Percentiles rank a stretch among this genome's conserved stretches.
Evolutionary conservation across 1,140 invertebrate genomes (phyloP).

Genomic region (Hyles vespertilio): DNA sequence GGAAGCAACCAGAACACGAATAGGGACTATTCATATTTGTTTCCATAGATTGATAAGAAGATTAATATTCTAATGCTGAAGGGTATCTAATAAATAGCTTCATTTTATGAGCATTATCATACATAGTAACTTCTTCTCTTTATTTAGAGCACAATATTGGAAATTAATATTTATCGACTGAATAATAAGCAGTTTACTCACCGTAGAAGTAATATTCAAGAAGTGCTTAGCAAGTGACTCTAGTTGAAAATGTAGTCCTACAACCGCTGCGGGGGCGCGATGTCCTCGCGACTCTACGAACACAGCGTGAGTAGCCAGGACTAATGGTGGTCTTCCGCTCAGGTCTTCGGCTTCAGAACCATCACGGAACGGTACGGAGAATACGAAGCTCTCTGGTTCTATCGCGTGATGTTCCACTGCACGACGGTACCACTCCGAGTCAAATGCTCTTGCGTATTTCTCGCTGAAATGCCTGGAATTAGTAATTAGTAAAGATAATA

Average conservation of each 20-base stretch:
- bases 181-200: no score
- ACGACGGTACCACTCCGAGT: slow-evolving; percentile 94
- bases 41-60: no score
- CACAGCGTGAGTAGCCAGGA: slow-evolving; percentile 93
- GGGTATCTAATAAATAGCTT: no score
- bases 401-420: slow-evolving; percentile 93
- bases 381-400: slow-evolving; percentile 93
- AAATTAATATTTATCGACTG: no score
- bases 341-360: slow-evolving; percentile 64
- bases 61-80: no score
- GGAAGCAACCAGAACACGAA: no score
- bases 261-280: slow-evolving; percentile 91
- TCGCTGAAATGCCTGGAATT: slow-evolving; percentile 87
- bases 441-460: slow-evolving; percentile 87
- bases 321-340: slow-evolving; percentile 79
- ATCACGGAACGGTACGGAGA: slow-evolving; percentile 91
- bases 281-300: slow-evolving; percentile 90
- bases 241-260: slow-evolving; percentile 91
- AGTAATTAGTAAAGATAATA: background rate
- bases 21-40: no score
- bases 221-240: slow-evolving; percentile 88
- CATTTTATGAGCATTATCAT: no score
- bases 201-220: slow-evolving; percentile 89
- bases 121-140: no score
- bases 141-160: no score